Evolutionary conservation across 2,888 invertebrate genomes (phyloP).

Genomic region (Neoitamus cyanurus): DNA sequence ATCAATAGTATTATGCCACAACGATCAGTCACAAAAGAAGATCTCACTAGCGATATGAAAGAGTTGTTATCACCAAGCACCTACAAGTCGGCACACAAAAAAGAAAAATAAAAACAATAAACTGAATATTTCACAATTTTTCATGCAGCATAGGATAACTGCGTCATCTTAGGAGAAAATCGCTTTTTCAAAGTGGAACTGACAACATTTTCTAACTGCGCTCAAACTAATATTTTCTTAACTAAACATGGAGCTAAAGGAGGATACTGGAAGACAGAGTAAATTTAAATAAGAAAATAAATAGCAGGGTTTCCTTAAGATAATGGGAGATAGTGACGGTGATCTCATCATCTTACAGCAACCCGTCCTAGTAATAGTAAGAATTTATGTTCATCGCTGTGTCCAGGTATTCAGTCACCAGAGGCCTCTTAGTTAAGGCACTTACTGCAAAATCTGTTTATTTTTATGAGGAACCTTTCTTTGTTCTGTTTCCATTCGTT

Average conservation of each 20-base stretch:
- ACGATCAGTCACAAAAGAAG: conserved; percentile 35
- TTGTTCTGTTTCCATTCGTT: neutral
- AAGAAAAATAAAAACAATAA: neutral
- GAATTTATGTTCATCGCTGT: neutral
- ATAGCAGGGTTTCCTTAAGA: neutral
- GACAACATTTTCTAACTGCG: conserved; percentile 24
- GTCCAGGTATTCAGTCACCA: neutral
- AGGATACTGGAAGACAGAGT: neutral
- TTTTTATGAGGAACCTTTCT: neutral
- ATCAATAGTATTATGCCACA: conserved; percentile 69
- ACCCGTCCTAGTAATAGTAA: neutral
- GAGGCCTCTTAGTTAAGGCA: neutral
- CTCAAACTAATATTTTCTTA: conserved; percentile 16
- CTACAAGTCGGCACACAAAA: neutral
- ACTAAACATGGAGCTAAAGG: neutral
- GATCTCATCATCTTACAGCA: neutral
- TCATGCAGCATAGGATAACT: neutral
- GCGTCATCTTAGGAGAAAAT: neutral
- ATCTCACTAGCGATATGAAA: conserved; percentile 30
- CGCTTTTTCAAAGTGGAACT: neutral
- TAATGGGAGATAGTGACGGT: neutral
- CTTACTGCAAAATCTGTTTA: neutral
- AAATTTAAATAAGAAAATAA: neutral
- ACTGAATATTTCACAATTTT: conserved; percentile 7
- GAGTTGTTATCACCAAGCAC: neutral